Evolutionary conservation across 2,113 vertebrate genomes (phyloP).

Genomic region (Leptosomus discolor): DNA sequence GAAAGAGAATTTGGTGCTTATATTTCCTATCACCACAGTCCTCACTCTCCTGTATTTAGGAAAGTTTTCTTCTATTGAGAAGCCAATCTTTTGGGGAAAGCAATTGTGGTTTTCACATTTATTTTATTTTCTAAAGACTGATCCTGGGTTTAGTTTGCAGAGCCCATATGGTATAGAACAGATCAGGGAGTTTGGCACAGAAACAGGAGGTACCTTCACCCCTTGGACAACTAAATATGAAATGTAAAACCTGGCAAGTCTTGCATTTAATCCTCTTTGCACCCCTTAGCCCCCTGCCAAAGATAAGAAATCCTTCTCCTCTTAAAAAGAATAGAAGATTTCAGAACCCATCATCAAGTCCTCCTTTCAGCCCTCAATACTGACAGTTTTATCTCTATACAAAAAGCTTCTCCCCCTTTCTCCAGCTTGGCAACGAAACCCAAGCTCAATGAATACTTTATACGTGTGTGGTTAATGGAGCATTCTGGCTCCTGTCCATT

Average conservation of each 20-base stretch:
- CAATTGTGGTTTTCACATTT: not conserved
- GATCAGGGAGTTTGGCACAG: constrained; percentile 3
- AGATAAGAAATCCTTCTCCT: constrained; percentile 39
- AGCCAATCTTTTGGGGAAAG: not conserved
- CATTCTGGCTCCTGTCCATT: constrained; percentile 68
- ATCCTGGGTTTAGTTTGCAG: constrained; percentile 5
- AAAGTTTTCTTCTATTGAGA: not conserved
- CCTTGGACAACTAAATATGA: constrained; percentile 54
- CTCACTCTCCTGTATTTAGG: constrained; percentile 21
- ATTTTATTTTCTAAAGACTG: constrained; percentile 41
- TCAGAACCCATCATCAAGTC: not conserved
- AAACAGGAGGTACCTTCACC: constrained; percentile 22
- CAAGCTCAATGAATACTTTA: constrained; percentile 72
- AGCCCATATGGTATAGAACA: not conserved
- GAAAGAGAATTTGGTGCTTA: constrained; percentile 22
- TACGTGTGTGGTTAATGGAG: constrained; percentile 72
- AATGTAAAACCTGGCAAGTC: constrained; percentile 55
- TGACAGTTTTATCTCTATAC: constrained; percentile 28
- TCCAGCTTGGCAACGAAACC: constrained; percentile 68
- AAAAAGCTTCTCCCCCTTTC: constrained; percentile 16
- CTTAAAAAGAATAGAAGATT: constrained; percentile 24
- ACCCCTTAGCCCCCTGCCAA: not conserved
- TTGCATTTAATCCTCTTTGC: constrained; percentile 63
- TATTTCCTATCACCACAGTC: not conserved
- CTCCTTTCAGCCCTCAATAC: not conserved